A percentile compares a stretch with the other conserved stretches of the same genome.
Conservation (phyloP, 2,888 invertebrate genomes). For the Tipula helvola region DNA sequence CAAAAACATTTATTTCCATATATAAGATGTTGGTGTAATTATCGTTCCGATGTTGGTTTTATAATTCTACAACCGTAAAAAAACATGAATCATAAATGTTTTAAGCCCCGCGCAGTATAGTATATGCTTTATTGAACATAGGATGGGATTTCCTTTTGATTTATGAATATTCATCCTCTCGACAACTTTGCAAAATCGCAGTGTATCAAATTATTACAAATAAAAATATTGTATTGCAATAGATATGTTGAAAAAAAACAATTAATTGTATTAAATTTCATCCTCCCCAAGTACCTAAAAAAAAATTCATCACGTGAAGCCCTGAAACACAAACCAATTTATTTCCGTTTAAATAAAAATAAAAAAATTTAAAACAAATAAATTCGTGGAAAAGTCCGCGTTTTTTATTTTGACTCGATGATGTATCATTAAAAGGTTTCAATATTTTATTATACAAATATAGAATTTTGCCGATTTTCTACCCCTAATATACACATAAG, state of each 20-base stretch:
- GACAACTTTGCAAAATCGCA: neutral
- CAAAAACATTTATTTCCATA: neutral
- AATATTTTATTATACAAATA: neutral
- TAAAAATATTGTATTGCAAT: neutral
- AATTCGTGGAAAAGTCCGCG: neutral
- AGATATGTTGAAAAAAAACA: neutral
- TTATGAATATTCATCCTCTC: neutral
- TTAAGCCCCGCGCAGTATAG: neutral
- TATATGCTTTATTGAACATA: neutral
- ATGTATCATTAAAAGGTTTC: neutral
- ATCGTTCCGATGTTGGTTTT: neutral
- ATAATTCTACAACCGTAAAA: neutral
- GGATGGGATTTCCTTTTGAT: neutral
- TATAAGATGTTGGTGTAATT: neutral
- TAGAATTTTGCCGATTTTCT: neutral
- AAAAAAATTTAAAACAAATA: neutral
- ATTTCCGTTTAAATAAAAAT: neutral
- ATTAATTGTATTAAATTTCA: neutral
- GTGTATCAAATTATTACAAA: neutral
- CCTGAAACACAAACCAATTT: neutral
- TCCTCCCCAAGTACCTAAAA: neutral
- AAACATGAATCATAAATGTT: neutral
- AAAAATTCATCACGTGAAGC: neutral
- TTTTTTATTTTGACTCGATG: neutral
- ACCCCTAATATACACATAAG: neutral